Evolutionary conservation across 53 echinoderm and acorn worm species (phyloP), one percentile per base, ranked within the genome.

Genomic region (Henricia sp.): DNA sequence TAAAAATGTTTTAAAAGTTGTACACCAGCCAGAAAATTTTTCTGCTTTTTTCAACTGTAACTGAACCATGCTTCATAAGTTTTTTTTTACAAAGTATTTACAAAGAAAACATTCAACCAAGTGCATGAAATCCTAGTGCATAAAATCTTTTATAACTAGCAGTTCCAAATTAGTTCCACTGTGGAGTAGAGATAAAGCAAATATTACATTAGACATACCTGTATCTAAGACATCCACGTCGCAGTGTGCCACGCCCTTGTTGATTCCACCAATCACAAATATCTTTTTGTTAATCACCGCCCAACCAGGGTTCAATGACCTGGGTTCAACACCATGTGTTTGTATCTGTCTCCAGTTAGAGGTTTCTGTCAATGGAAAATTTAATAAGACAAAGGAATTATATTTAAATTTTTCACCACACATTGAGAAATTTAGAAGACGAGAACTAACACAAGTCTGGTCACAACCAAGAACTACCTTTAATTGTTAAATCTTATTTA

Each of bases 201-300:
- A 44, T 9, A 44, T 13, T 13, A 6, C 13, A 26, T 0, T 0
- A 8, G 29, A 42, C 43, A 26, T 70, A 93, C 93, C 90, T 53
- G 93, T 82, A 26, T 90, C 83, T 50, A 90, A 77, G 51, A 87
- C 70, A 66, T 87, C 65, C 27, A 93, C 48, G 20, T 86, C 83
- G 41, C 87, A 83, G 34, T 71, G 64, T 0, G 93, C 93, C 32
- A 69, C 67, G 1, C 85, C 86, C 30, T 93, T 83, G 21, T 76
- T 52, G 39, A 93, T 72, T 4, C 93, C 93, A 28, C 93, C 93
- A 69, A 89, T 87, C 35, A 93, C 87, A 26, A 83, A 93, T 50
- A 93, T 90, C 30, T 86, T 83, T 3, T 83, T 74, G 40, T 83
- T 71, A 4, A 90, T 67, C n/a, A 77, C 84, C 12, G 77, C 80